Evolutionary conservation across 2,888 invertebrate species (phyloP), one percentile per base, ranked within the genome.

Genomic region (Caenorhabditis zanzibari): DNA sequence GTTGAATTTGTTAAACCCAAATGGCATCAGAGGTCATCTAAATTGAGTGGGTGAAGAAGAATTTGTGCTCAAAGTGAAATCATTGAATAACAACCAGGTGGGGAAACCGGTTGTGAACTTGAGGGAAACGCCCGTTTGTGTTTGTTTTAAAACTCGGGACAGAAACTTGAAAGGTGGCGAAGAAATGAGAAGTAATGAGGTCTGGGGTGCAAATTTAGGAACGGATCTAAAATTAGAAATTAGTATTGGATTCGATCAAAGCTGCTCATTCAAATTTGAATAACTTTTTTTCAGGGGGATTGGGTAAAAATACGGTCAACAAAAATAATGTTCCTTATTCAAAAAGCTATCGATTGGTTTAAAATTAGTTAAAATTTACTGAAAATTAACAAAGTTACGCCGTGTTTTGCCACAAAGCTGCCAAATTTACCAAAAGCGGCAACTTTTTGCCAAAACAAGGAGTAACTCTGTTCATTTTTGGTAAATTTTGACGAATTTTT

Each of bases 81-180:
- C 66, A 66, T 66, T 52, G 22, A 66, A 66, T 66, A 66, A 66
- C 49, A 66, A 44, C n/a, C n/a, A 19, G 47, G n/a, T 47, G 41
- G 61, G 38, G 22, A 61, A 64, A 64, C 63, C 44, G 63, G 63
- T 49, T 44, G 49, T 64, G 64, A 64, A 64, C 64, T 64, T 26
- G 44, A 38, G 38, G 52, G 49, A 66, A 35, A 66, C 66, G 66
- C 66, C 66, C 28, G 38, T 38, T 28, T 24, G 19, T 66, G 28
- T 66, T 66, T 66, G 49, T 49, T 66, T 49, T 66, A 66, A 66
- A 66, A 44, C 66, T 63, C 63, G 63, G 44, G 63, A 63, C 63
- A 63, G 16, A 14, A 63, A 44, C 61, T 63, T 63, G 16, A 63
- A 44, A 16, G 19, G n/a, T 22, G 35, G 22, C 12, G 32, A 32